These are phyloP conservation scores for Phorcus lineatus DNA, from an alignment of 2,888 invertebrate species.

Conservation along the genomic window DNA sequence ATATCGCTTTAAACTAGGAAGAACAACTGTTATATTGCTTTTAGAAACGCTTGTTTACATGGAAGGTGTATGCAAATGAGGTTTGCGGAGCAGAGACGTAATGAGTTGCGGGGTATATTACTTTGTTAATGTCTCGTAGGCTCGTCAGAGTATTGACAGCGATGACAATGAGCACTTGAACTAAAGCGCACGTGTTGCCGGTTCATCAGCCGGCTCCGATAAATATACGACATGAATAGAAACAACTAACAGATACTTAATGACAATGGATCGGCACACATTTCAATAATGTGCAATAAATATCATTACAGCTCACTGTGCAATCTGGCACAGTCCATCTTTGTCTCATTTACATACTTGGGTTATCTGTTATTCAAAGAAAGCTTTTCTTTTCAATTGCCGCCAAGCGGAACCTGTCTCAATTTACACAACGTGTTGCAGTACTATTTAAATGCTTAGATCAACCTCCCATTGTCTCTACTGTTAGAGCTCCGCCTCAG, in stretches of 20 bases:
- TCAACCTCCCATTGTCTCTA: background rate
- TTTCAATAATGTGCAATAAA: constrained; percentile 6
- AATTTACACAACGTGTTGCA: constrained; percentile 1
- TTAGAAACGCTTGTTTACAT: no score
- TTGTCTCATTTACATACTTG: background rate
- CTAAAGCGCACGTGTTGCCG: background rate
- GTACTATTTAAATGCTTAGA: background rate
- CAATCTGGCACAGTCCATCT: background rate
- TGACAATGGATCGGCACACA: background rate
- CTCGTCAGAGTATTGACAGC: background rate
- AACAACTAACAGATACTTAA: background rate
- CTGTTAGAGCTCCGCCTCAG: background rate
- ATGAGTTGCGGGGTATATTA: no score
- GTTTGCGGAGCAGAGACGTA: no score
- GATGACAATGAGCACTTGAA: background rate
- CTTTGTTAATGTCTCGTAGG: no score
- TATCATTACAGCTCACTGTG: background rate
- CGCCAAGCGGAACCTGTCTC: background rate
- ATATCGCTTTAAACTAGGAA: no score
- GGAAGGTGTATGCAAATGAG: no score
- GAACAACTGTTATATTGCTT: no score
- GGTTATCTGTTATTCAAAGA: background rate
- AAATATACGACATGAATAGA: background rate
- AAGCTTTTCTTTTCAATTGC: background rate
- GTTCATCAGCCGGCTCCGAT: background rate